Evolutionary conservation across 2,888 invertebrate genomes (phyloP), one percentile per base, ranked within the genome.

Genomic region (Physocephala rufipes): DNA sequence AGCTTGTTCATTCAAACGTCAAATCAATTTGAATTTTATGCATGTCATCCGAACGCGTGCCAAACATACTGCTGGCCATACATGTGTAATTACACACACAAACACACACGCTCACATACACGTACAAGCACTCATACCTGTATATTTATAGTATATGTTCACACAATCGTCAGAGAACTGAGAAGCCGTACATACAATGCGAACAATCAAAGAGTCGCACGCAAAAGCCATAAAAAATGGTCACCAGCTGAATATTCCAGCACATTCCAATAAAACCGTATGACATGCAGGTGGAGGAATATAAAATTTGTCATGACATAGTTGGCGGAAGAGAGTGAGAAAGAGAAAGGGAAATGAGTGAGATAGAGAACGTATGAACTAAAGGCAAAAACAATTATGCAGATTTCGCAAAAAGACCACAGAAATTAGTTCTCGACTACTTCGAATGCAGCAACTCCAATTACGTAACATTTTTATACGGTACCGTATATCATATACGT

Each of bases 371-470:
- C 61, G 30, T 30, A 64, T n/a, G 28, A 4, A 28, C 13, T 45
- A 28, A 53, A n/a, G 45, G 7, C 21, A 59, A 67, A 47, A 67
- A 28, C 67, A 58, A 28, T 24, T 49, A 67, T 67, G 47, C 59
- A 67, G 58, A 67, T 67, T 13, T 67, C 5, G 30, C 67, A 47
- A 67, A 49, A 47, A 28, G 30, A 59, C 21, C 67, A 61, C 49
- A 67, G 59, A 43, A 59, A 59, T 47, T 19, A 59, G 67, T 61
- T 47, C 67, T 59, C n/a, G n/a, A n/a, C n/a, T 36, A 36, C 36
- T 36, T 4, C 36, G 36, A 36, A 36, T 36, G 67, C 49, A 59
- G 67, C 67, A 45, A 47, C 19, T 58, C 13, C 28, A 49, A 59
- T 61, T 67, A 47, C 47, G 59, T 67, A 59, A 59, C 5, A 47